A percentile compares a stretch with the other conserved stretches of the same genome.
Evolutionary conservation across 2,113 vertebrate species (phyloP).

Genomic region (Siniperca knerii): DNA sequence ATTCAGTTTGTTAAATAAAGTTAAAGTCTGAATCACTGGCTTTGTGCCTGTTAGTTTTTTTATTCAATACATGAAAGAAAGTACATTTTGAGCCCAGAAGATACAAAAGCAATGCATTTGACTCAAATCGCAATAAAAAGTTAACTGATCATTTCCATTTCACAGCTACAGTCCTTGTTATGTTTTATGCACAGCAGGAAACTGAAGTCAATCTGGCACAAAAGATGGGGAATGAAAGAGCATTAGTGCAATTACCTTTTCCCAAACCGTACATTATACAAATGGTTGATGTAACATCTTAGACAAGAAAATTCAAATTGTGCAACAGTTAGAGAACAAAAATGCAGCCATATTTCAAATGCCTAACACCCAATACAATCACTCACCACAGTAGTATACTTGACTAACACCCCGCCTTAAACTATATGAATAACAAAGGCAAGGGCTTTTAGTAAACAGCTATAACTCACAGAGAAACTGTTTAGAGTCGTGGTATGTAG

Average conservation of each 20-base stretch:
- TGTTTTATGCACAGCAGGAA: slow-evolving; percentile 44
- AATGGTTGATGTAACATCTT: slow-evolving; percentile 41
- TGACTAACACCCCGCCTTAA: slow-evolving; percentile 63
- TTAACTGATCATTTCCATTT: slow-evolving; percentile 43
- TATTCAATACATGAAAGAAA: background rate
- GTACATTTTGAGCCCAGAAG: background rate
- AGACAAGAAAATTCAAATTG: slow-evolving; percentile 40
- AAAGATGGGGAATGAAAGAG: slow-evolving; percentile 16
- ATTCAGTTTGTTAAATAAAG: slow-evolving; percentile 70
- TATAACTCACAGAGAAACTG: slow-evolving; percentile 78
- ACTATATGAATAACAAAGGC: slow-evolving; percentile 74
- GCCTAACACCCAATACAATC: slow-evolving; percentile 18
- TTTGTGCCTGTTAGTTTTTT: slow-evolving; percentile 1
- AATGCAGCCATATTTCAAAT: slow-evolving; percentile 24
- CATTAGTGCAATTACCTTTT: slow-evolving; percentile 25
- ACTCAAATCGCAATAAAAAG: slow-evolving; percentile 23
- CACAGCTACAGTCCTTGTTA: slow-evolving; percentile 29
- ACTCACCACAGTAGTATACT: slow-evolving; percentile 51
- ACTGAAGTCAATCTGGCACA: slow-evolving; percentile 40
- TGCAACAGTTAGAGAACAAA: slow-evolving; percentile 44
- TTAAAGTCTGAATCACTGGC: slow-evolving; percentile 42
- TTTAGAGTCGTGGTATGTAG: slow-evolving; percentile 80
- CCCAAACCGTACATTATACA: slow-evolving; percentile 38
- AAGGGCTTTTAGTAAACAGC: slow-evolving; percentile 81
- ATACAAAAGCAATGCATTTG: background rate